These are phyloP conservation scores for Melozone crissalis DNA, from an alignment of 2,113 vertebrate species.

Conservation along the genomic window DNA sequence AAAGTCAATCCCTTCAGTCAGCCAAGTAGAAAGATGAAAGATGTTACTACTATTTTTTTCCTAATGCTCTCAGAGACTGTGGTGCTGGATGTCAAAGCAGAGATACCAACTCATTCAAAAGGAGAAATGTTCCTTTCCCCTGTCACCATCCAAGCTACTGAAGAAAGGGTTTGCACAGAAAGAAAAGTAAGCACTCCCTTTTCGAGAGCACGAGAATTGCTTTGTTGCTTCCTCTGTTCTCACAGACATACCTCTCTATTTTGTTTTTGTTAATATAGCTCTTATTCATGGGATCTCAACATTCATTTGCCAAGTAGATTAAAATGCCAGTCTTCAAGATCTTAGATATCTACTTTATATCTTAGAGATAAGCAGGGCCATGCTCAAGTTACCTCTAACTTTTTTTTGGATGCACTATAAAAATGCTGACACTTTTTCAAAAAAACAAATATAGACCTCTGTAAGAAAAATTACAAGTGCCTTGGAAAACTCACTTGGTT, in stretches of 20 bases:
- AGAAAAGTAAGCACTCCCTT: background rate
- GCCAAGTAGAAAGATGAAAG: background rate
- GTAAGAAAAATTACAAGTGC: background rate
- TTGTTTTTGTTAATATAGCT: background rate
- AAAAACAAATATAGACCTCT: background rate
- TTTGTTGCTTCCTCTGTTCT: background rate
- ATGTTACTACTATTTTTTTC: background rate
- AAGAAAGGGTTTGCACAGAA: background rate
- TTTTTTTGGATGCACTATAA: background rate
- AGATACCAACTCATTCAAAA: background rate
- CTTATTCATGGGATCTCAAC: background rate
- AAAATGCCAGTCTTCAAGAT: background rate
- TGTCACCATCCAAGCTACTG: background rate
- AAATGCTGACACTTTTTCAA: background rate
- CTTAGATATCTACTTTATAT: background rate
- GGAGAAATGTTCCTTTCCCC: background rate
- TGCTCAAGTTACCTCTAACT: background rate
- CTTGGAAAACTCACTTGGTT: background rate
- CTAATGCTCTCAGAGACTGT: background rate
- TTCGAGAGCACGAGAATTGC: background rate
- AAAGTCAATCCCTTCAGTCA: background rate
- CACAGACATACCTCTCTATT: background rate
- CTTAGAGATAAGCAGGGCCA: background rate
- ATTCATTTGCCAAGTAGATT: background rate
- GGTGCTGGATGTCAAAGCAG: background rate